Percentiles rank a stretch among this genome's conserved stretches.
phyloP scores from a whole-genome alignment of 2,113 vertebrate species.

The Echinops telfairi region DNA sequence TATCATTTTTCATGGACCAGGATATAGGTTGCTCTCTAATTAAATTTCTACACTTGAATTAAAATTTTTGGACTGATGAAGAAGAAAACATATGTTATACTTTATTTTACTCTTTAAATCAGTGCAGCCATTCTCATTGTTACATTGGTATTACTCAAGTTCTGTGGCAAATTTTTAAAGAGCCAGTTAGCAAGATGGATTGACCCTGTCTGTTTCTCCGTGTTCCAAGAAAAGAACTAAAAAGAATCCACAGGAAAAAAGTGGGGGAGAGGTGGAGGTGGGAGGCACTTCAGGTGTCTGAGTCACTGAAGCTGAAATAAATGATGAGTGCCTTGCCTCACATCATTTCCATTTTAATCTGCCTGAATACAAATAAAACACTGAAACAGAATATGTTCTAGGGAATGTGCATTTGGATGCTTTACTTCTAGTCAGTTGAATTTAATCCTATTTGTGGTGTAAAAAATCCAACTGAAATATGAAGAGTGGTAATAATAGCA shows the following conservation, averaged over 20 bases:
- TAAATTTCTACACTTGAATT: not conserved
- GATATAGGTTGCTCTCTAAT: not conserved
- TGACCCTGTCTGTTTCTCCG: not conserved
- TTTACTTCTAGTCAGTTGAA: slow-evolving; percentile 46
- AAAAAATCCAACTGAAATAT: slow-evolving; percentile 47
- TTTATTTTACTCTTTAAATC: not conserved
- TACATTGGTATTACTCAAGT: not conserved
- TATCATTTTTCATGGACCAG: not conserved
- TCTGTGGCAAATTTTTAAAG: not conserved
- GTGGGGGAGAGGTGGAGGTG: accelerated
- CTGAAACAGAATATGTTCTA: slow-evolving; percentile 37
- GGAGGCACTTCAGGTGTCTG: not conserved
- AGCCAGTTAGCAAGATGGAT: not conserved
- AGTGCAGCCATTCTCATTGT: not conserved
- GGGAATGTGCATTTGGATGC: slow-evolving; percentile 14
- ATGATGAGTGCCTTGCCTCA: slow-evolving; percentile 42
- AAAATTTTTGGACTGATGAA: not conserved
- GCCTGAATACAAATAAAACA: slow-evolving; percentile 60
- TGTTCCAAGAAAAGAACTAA: not conserved
- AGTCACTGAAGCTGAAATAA: slow-evolving; percentile 47
- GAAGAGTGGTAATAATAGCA: not conserved
- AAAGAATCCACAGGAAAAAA: not conserved
- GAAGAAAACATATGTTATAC: not conserved
- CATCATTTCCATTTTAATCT: slow-evolving; percentile 71
- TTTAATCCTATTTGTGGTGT: slow-evolving; percentile 54